Percentiles rank a stretch among this genome's conserved stretches.
Evolutionary conservation across 2,888 invertebrate genomes (phyloP).

Genomic region (Ecliptopera silaceata): DNA sequence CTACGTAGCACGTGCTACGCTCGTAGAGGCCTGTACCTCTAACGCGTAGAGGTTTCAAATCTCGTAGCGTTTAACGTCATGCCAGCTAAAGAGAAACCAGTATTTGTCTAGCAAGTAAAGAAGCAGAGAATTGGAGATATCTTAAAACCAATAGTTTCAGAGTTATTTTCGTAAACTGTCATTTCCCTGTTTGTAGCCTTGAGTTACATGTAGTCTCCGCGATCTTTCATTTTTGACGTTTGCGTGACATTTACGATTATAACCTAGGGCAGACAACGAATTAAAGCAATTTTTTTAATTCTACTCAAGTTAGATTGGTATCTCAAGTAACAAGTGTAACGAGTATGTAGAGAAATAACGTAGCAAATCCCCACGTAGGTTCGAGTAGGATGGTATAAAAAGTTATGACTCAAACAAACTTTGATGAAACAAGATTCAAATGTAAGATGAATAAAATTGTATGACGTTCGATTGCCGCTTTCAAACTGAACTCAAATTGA

Average conservation of each 20-base stretch:
- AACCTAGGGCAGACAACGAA: neutral
- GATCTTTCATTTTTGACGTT: constrained; percentile 1
- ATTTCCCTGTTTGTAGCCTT: constrained; percentile 46
- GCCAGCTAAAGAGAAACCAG: neutral
- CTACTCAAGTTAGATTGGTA: no score
- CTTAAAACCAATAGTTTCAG: constrained; percentile 26
- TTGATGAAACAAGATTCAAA: constrained; percentile 2
- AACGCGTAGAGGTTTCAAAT: neutral
- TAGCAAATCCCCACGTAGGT: neutral
- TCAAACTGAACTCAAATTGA: neutral
- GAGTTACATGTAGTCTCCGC: constrained; percentile 10
- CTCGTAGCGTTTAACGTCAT: neutral
- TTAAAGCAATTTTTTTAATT: no score
- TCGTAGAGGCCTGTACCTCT: neutral
- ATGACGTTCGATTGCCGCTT: neutral
- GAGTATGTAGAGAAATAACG: no score
- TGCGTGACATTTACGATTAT: neutral
- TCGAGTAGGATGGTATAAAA: neutral
- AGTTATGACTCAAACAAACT: constrained; percentile 2
- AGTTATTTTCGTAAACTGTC: constrained; percentile 45
- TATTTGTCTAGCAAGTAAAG: neutral
- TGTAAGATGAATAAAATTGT: constrained; percentile 1
- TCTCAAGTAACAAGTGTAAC: no score
- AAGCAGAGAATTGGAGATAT: neutral
- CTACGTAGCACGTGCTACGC: neutral